A percentile compares a stretch with the other conserved stretches of the same genome.
Evolutionary conservation across 2,888 invertebrate species (phyloP).

Genomic region (Punctoribates punctum): DNA sequence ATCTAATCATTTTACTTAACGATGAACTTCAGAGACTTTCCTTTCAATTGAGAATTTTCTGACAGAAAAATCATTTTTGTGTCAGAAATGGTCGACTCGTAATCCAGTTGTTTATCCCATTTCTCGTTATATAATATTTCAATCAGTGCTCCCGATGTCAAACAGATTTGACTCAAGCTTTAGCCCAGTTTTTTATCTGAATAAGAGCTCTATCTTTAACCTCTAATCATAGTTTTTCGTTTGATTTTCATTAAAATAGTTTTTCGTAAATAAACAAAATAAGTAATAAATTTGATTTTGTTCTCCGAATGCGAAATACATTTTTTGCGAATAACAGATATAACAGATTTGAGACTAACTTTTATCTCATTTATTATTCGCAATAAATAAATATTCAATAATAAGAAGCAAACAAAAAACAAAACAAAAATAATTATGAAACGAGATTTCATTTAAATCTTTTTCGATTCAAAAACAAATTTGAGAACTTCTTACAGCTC

Average conservation of each 20-base stretch:
- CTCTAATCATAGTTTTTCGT: background rate
- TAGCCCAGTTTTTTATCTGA: conserved; percentile 25
- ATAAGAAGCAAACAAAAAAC: background rate
- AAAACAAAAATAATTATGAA: background rate
- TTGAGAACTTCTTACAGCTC: background rate
- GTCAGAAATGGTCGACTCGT: background rate
- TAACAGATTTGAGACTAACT: background rate
- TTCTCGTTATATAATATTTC: conserved; percentile 17
- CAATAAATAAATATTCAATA: conserved; percentile 14
- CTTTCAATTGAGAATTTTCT: background rate
- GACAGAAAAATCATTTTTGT: background rate
- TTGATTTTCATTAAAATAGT: background rate
- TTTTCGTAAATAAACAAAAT: background rate
- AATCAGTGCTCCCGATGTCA: conserved; percentile 28
- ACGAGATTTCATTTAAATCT: background rate
- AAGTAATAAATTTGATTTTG: background rate
- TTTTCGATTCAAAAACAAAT: background rate
- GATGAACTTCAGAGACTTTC: background rate
- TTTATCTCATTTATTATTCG: background rate
- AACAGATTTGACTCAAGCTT: conserved; percentile 8
- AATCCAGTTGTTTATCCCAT: conserved; percentile 10
- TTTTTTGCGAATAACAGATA: background rate
- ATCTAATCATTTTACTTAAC: background rate
- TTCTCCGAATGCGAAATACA: background rate
- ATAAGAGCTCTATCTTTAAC: conserved; percentile 14